These are phyloP conservation scores for Panthera leo DNA, from an alignment of 2,113 vertebrate genomes.

Conservation along the genomic window DNA sequence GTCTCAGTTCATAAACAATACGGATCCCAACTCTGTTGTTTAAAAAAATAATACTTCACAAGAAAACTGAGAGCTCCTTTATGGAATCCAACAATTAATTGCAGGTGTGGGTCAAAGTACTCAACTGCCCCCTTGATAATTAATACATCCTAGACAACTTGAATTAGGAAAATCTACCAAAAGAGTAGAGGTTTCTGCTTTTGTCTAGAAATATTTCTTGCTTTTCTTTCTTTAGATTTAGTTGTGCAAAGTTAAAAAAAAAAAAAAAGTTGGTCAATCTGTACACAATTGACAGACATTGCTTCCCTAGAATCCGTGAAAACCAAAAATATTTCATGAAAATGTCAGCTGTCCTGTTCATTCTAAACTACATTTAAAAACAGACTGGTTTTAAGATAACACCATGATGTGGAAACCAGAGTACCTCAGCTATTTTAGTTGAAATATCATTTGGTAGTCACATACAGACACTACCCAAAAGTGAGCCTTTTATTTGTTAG, in stretches of 20 bases:
- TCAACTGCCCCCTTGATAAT: slow-evolving; percentile 1
- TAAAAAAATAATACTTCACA: slow-evolving; percentile 12
- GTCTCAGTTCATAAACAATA: background rate
- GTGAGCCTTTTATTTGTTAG: background rate
- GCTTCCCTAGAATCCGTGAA: slow-evolving; percentile 35
- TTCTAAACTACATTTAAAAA: background rate
- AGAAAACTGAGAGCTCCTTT: slow-evolving; percentile 29
- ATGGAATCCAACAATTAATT: slow-evolving; percentile 27
- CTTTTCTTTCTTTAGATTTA: slow-evolving; percentile 38
- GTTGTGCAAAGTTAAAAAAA: background rate
- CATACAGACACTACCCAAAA: background rate
- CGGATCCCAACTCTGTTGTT: background rate
- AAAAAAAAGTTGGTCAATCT: slow-evolving; percentile 19
- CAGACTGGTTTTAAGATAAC: background rate
- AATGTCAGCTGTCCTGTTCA: slow-evolving; percentile 18
- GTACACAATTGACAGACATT: background rate
- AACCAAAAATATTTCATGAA: slow-evolving; percentile 22
- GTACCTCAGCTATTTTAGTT: background rate
- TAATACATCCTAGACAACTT: background rate
- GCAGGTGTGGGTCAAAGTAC: background rate
- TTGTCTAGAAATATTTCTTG: background rate
- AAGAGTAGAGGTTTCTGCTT: slow-evolving; percentile 25
- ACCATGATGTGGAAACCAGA: slow-evolving; percentile 51
- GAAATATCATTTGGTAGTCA: slow-evolving; percentile 19
- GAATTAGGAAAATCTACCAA: slow-evolving; percentile 28